Evolutionary conservation across 1,140 invertebrate species (phyloP), one percentile per base, ranked within the genome.

Genomic region (Rhynchophorus ferrugineus): DNA sequence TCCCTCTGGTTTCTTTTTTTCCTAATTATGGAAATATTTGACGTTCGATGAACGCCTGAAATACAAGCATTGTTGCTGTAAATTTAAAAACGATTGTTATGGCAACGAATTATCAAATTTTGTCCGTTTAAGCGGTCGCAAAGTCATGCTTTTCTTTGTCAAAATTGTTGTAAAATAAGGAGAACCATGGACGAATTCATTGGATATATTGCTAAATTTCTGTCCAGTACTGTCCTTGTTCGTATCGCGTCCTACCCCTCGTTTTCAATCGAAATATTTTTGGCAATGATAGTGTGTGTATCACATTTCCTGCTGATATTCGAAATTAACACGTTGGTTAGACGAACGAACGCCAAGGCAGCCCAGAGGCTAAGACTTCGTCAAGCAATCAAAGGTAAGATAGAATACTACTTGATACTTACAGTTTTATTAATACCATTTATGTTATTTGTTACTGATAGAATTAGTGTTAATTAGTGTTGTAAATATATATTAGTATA

Each of bases 101-200:
- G n/a, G n/a, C n/a, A n/a, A n/a, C n/a, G n/a, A n/a, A n/a, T n/a
- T n/a, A n/a, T n/a, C n/a, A n/a, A n/a, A n/a, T n/a, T n/a, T n/a
- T n/a, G n/a, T n/a, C n/a, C n/a, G n/a, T n/a, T n/a, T n/a, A n/a
- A n/a, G n/a, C n/a, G n/a, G n/a, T n/a, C n/a, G n/a, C n/a, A n/a
- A n/a, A n/a, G 24, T 29, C 24, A 29, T 29, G 24, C 11, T 29
- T 6, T 11, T 6, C 24, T 11, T 41, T 45, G 16, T 52, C 49
- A 54, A 54, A 54, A 54, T 54, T 54, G 18, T 47, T 19, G 51
- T 54, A 54, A 36, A 52, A 21, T 8, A 13, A 22, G 11, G 3
- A 13, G 18, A 45, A 52, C 22, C 18, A 61, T 61, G 59, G 59
- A 61, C 22, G 56, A 61, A 44, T 36, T 58, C 17, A 51, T 61